phyloP scores from a whole-genome alignment of 1,140 invertebrate species.

The Pachyrhynchus sulphureomaculatus region DNA sequence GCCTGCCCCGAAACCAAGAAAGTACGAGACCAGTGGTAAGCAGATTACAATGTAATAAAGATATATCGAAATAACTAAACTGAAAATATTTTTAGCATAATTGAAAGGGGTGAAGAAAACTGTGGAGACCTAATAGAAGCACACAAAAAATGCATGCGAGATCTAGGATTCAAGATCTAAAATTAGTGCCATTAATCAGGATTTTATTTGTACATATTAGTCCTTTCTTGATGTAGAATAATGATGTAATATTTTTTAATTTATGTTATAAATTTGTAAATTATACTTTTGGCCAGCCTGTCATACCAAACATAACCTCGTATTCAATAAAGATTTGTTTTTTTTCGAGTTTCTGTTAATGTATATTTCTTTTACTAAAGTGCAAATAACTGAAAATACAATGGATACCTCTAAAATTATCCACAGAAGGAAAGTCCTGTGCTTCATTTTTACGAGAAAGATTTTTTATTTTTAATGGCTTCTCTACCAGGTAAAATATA shows the following conservation, averaged over 20 bases:
- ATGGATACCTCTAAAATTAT: not conserved
- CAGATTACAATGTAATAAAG: constrained; percentile 22
- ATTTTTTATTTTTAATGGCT: constrained; percentile 39
- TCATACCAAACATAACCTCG: not conserved
- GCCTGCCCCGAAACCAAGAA: constrained; percentile 97
- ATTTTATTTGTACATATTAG: constrained; percentile 6
- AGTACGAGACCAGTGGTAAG: constrained; percentile 86
- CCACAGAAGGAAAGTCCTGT: constrained; percentile 29
- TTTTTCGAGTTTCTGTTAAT: too few relatives aligned
- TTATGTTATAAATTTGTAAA: not conserved
- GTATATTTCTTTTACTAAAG: too few relatives aligned
- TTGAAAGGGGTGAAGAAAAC: constrained; percentile 91
- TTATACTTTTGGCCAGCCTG: not conserved
- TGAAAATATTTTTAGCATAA: constrained; percentile 72
- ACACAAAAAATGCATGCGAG: constrained; percentile 95
- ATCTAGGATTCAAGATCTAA: constrained; percentile 94
- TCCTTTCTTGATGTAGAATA: not conserved
- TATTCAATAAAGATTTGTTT: too few relatives aligned
- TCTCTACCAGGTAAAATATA: constrained; percentile 39
- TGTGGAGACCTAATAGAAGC: constrained; percentile 90
- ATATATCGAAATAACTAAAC: constrained; percentile 3
- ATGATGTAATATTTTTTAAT: not conserved
- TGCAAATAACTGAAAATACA: not conserved
- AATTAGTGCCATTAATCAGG: constrained; percentile 25
- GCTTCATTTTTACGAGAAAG: constrained; percentile 42